These are phyloP conservation scores for Dicyrtoma fusca DNA, from an alignment of 2,888 invertebrate species.

Conservation along the genomic window DNA sequence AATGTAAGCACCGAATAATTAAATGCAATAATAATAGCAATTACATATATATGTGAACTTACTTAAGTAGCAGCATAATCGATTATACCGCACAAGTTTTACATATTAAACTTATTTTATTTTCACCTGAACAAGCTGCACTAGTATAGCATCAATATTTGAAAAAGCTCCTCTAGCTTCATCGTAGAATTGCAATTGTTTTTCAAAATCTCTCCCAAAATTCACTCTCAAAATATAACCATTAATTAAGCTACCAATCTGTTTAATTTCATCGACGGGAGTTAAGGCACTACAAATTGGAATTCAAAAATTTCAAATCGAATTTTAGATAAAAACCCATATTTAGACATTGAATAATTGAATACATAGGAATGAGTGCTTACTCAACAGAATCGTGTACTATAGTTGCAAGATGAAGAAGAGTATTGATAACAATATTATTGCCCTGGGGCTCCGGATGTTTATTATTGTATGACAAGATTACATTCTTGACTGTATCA, in stretches of 20 bases:
- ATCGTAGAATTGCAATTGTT: slow-evolving; percentile 89
- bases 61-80: neutral
- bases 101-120: too few relatives aligned
- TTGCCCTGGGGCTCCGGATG: slow-evolving; percentile 70
- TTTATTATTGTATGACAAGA: slow-evolving; percentile 62
- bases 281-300: slow-evolving; percentile 73
- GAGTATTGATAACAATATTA: slow-evolving; percentile 82
- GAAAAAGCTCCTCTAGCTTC: slow-evolving; percentile 88
- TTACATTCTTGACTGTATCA: slow-evolving; percentile 79
- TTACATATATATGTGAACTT: too few relatives aligned
- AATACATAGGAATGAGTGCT: slow-evolving; percentile 57
- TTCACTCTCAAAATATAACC: slow-evolving; percentile 78
- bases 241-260: slow-evolving; percentile 81
- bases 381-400: slow-evolving; percentile 94
- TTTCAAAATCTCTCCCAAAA: slow-evolving; percentile 85
- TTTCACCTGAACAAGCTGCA: slow-evolving; percentile 85
- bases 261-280: slow-evolving; percentile 87
- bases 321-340: neutral
- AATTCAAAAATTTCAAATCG: neutral
- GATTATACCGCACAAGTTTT: slow-evolving; percentile 54
- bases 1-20: slow-evolving; percentile 56
- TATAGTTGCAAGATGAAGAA: slow-evolving; percentile 85
- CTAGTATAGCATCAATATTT: slow-evolving; percentile 84
- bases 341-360: neutral
- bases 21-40: too few relatives aligned